Evolutionary conservation across 2,888 invertebrate species (phyloP).

Genomic region (Pachycephus smyrnensis): DNA sequence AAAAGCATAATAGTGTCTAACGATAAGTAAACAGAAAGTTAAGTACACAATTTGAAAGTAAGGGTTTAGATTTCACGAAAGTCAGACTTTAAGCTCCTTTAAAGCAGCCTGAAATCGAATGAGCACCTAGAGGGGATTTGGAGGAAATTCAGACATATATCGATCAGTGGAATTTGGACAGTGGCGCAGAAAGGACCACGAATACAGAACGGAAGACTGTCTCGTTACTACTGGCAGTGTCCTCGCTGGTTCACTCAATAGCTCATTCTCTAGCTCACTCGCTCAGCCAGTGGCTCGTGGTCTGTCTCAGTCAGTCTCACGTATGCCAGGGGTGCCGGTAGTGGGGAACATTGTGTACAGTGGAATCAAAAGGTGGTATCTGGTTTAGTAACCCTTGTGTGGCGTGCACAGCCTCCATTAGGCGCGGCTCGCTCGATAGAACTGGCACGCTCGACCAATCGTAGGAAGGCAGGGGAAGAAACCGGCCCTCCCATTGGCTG

Average conservation of each 20-base stretch:
- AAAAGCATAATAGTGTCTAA: neutral
- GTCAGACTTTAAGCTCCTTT: neutral
- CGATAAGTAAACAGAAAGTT: neutral
- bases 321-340: neutral
- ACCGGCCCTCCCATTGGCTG: constrained; percentile 59
- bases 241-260: neutral
- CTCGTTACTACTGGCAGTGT: neutral
- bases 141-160: neutral
- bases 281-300: neutral
- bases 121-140: neutral
- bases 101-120: neutral
- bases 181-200: neutral
- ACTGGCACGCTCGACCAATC: constrained; percentile 57
- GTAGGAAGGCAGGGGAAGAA: constrained; percentile 51
- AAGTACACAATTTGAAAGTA: neutral
- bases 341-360: neutral
- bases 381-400: constrained; percentile 8
- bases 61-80: neutral
- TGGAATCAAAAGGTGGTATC: neutral
- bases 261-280: neutral
- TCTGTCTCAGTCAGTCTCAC: neutral
- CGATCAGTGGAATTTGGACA: neutral
- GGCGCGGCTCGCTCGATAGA: constrained; percentile 66
- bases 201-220: neutral
- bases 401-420: constrained; percentile 37